Base-by-base conservation (phyloP, 2,797 vertebrate genomes). In the Streptopelia turtur region DNA sequence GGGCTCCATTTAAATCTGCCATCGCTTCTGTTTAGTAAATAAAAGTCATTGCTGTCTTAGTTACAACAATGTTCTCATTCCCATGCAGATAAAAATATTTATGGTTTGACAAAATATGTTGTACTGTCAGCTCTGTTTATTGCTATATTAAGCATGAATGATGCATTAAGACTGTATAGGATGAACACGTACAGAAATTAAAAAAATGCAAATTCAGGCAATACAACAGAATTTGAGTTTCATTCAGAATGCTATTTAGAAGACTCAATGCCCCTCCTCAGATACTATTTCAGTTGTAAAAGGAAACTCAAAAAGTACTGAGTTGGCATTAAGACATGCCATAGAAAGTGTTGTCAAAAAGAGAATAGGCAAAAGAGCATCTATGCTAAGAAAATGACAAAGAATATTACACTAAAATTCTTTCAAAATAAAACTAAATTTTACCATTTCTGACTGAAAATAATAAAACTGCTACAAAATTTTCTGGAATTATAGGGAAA, bases 71-170 rank as follows among this genome's bases (percentile, higher is more conserved):
- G 11, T 56, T 86, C 33, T 24, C 53, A 83, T 83, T 78, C 43
- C 81, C 25, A 75, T 52, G 27, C 15, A 87, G 75, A 75, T 83
- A 65, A 83, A 89, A 83, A 75, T 92, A 91, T 91, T 87, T 83
- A 74, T 59, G 20, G 39, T 61, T 92, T 85, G 75, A 25, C 20
- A 78, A 63, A 83, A 35, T 33, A 55, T 9, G 33, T 71, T 89
- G 27, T 16, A 30, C 47, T 75, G 45, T 80, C 49, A 84, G 63
- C 33, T 87, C 47, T 69, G 56, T 72, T 80, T 80, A 80, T 64
- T 90, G 47, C 70, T 70, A 11, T 82, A 84, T 59, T 80, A 87
- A n/a, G 27, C 52, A 28, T 13, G 35, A 59, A 84, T 12, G 14
- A 82, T 41, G 27, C 59, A 90, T 90, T 83, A 78, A 61, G 65